These are phyloP conservation scores for Epizoanthus stellaris DNA, from an alignment of 92 coral and sea anemone genomes.

Conservation along the genomic window DNA sequence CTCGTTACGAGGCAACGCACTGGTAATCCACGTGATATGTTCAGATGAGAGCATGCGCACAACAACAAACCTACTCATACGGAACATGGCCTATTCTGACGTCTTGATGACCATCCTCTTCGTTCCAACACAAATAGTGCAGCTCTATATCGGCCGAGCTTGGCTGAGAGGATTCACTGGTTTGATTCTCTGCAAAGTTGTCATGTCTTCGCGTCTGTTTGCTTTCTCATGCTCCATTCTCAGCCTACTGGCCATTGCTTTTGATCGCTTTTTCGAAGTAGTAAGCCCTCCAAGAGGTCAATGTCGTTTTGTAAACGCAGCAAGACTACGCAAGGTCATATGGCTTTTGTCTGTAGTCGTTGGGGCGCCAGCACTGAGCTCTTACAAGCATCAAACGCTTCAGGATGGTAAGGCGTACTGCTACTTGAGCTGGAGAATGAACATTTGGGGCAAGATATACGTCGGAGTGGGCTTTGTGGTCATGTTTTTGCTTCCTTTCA, in stretches of 20 bases:
- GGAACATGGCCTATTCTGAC: constrained; percentile 2
- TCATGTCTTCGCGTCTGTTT: constrained; percentile 50
- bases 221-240: constrained; percentile 51
- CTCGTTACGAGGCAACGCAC: constrained; percentile 16
- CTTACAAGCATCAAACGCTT: constrained; percentile 25
- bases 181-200: constrained; percentile 42
- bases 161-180: constrained; percentile 49
- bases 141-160: constrained; percentile 40
- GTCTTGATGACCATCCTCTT: constrained; percentile 6
- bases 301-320: constrained; percentile 5
- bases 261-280: constrained; percentile 41
- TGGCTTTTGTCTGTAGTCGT: constrained; percentile 37
- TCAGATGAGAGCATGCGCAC: neutral
- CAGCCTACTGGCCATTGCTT: constrained; percentile 56
- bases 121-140: constrained; percentile 24
- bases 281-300: constrained; percentile 21
- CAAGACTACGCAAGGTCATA: constrained; percentile 9
- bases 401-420: constrained; percentile 24
- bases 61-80: neutral
- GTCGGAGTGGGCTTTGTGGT: constrained; percentile 27
- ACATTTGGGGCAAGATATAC: constrained; percentile 24
- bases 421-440: constrained; percentile 11
- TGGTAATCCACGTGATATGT: constrained; percentile 11
- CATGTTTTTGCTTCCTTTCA: constrained; percentile 31
- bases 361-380: constrained; percentile 35